Percentiles rank a stretch among this genome's conserved stretches.
Evolutionary conservation across 2,888 invertebrate species (phyloP).

Genomic region (Xestia sexstrigata): DNA sequence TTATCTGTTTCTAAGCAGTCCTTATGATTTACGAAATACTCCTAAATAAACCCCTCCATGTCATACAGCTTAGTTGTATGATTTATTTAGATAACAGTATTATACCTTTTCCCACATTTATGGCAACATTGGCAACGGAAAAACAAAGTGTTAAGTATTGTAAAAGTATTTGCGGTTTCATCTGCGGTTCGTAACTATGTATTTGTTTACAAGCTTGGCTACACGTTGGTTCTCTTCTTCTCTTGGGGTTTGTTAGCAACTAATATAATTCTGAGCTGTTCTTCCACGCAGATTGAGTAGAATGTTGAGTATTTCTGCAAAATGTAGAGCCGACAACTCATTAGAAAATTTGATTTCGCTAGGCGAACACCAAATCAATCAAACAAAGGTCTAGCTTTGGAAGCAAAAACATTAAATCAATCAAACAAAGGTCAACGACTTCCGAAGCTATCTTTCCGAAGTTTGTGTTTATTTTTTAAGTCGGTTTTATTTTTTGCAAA

Average conservation of each 20-base stretch:
- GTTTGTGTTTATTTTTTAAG: too few species aligned
- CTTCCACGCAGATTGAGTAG: neutral
- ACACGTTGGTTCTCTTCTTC: neutral
- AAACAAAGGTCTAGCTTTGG: too few species aligned
- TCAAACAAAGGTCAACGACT: too few species aligned
- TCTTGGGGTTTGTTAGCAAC: neutral
- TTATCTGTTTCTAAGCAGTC: slow-evolving; percentile 6
- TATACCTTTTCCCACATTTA: slow-evolving; percentile 8
- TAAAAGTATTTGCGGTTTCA: slow-evolving; percentile 29
- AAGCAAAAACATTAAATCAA: too few species aligned
- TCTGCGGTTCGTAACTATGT: slow-evolving; percentile 16
- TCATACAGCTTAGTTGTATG: neutral
- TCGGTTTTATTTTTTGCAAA: too few species aligned
- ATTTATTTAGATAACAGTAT: slow-evolving; percentile 12
- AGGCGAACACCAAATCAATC: too few species aligned
- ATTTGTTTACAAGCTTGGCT: neutral
- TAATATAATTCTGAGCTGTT: too few species aligned
- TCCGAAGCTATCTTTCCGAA: too few species aligned
- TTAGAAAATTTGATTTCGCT: neutral
- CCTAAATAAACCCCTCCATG: neutral
- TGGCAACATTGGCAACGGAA: neutral
- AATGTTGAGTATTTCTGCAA: neutral
- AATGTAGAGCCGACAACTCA: neutral
- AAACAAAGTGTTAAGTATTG: slow-evolving; percentile 25
- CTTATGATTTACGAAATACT: neutral